Evolutionary conservation across 2,113 vertebrate species (phyloP).

Genomic region (Rhinoptilus africanus): DNA sequence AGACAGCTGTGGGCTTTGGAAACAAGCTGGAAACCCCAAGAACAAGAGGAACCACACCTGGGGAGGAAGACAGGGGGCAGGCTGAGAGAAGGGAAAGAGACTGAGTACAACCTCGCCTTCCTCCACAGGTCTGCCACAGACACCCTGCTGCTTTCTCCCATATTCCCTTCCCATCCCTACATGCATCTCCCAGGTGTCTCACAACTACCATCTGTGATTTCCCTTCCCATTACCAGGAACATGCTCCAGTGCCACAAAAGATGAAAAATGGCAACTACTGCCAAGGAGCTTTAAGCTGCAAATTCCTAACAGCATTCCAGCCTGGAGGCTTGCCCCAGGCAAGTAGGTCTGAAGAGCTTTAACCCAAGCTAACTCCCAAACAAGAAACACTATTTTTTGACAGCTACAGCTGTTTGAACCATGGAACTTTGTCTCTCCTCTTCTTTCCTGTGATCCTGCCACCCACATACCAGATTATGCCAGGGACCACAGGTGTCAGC

Average conservation of each 20-base stretch:
- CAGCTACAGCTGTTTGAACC: background rate
- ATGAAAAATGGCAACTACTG: background rate
- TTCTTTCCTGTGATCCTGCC: background rate
- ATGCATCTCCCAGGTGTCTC: background rate
- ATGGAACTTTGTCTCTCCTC: background rate
- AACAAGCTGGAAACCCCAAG: background rate
- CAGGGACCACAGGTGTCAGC: background rate
- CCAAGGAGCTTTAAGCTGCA: conserved; percentile 11
- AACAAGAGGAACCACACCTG: background rate
- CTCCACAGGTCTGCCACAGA: background rate
- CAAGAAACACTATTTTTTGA: background rate
- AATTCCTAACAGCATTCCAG: conserved; percentile 1
- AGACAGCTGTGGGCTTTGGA: background rate
- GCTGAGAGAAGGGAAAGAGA: background rate
- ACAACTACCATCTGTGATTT: background rate
- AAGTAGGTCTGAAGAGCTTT: background rate
- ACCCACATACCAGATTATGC: background rate
- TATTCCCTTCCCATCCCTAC: background rate
- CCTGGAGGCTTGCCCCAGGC: conserved; percentile 3
- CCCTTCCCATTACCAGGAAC: background rate
- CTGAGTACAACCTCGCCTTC: background rate
- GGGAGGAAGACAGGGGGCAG: background rate
- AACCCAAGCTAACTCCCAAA: background rate
- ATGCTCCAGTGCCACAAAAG: background rate
- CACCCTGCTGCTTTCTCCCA: background rate